Conservation (phyloP, 2,888 invertebrate genomes). For the Drosophila paramelanica region DNA sequence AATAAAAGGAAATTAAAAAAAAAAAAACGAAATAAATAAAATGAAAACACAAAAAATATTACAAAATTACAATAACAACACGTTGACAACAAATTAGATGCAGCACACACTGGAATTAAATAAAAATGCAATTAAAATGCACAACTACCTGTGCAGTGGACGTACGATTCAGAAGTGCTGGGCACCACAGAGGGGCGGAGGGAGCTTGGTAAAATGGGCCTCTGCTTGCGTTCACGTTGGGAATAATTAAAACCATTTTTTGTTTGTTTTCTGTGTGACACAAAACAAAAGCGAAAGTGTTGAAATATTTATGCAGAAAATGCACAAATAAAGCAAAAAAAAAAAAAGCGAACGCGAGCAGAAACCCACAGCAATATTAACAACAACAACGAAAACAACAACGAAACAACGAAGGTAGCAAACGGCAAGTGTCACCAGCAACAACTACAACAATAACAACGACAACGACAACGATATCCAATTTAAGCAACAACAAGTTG, state of each 20-base stretch:
- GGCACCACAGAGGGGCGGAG: not conserved
- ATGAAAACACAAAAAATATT: constrained; percentile 54
- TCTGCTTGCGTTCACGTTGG: constrained; percentile 45
- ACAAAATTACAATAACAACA: constrained; percentile 61
- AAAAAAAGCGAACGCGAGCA: constrained; percentile 21
- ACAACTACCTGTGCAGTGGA: constrained; percentile 50
- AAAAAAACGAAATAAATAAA: constrained; percentile 29
- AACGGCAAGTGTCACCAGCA: constrained; percentile 56
- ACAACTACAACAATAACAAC: constrained; percentile 16
- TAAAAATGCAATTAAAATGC: constrained; percentile 80
- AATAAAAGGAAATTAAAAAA: constrained; percentile 29
- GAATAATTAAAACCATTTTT: constrained; percentile 74
- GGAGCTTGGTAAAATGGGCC: not conserved
- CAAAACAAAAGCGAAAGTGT: constrained; percentile 81
- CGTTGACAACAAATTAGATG: constrained; percentile 74
- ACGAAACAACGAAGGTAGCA: constrained; percentile 26
- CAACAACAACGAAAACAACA: constrained; percentile 18
- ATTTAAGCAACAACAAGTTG: constrained; percentile 31
- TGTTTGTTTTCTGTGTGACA: constrained; percentile 43
- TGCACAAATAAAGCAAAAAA: constrained; percentile 61
- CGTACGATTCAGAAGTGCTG: not conserved
- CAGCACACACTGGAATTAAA: constrained; percentile 73
- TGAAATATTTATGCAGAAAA: constrained; percentile 81
- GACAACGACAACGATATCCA: constrained; percentile 40
- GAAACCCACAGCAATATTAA: constrained; percentile 32